Base-by-base conservation (phyloP, 2,888 invertebrate species). In the Leptinotarsa juncta region DNA sequence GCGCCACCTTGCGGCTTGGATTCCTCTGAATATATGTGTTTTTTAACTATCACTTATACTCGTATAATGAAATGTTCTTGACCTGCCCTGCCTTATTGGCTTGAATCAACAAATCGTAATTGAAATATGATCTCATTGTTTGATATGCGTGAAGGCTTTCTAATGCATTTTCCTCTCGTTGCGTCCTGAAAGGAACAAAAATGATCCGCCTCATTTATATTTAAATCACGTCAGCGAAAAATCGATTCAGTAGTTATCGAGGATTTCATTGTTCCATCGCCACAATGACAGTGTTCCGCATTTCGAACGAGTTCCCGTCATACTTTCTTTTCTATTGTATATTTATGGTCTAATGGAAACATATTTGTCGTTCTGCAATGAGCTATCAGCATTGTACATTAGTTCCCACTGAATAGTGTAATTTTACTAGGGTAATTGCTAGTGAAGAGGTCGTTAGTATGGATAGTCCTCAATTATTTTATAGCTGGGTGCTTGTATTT, bases 311-410 rank as follows among this genome's bases (percentile, higher is more conserved):
- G 50, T 20, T 62, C 62, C 62, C 16, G 62, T 26, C 42, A 57
- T 57, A 69, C 60, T 69, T 69, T 69, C 69, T 15, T 69, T 57
- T 60, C 48, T 14, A 69, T 69, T 69, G 55, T 69, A 48, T 55
- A 55, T 68, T 57, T 48, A 57, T 57, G 69, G 69, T 69, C 49
- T 60, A 48, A 48, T 50, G 69, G 23, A 69, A 69, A 57, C 48
- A 57, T 16, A 53, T 69, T 68, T 32, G 42, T 62, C 42, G n/a
- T n/a, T 62, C 42, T 62, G 32, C 42, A 62, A 62, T 1, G 32
- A 62, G 26, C 26, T 62, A 62, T 62, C 62, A 62, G 62, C 62
- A 32, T 62, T 62, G 62, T 62, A 42, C 62, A 32, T 62, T 42
- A 62, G 42, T 62, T 62, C 62, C 62, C 62, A 62, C n/a, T 10